Evolutionary conservation across 2,888 invertebrate genomes (phyloP), one percentile per base, ranked within the genome.

Genomic region (Agonum fuliginosum): DNA sequence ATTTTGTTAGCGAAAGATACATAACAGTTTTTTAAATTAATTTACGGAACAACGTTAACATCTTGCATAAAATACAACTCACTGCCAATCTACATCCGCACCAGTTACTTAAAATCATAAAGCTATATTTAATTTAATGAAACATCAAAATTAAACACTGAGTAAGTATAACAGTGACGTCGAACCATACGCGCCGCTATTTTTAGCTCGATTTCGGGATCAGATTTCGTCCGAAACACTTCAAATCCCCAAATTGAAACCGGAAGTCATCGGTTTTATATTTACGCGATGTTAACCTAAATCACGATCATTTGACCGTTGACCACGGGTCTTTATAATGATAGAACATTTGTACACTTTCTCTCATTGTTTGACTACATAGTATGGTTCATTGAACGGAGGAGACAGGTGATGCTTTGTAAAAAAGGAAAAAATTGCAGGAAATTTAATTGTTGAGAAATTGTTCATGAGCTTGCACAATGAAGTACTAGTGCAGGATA

Each of bases 61-160:
- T 41, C 41, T 14, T 2, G 41, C 41, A 41, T 41, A n/a, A 41
- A 51, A 51, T 51, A 22, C n/a, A 22, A n/a, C 24, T 51, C 5
- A 8, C 58, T 6, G 22, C 24, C 54, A 54, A 58, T 58, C 22
- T 48, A 17, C 46, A 46, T 46, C 17, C 46, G 30, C 17, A 30
- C 20, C 22, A 58, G 5, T 30, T 22, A 27, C 27, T 62, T 27
- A 30, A 62, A 62, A 62, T 58, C 65, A 74, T 74, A 74, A 73
- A 74, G 30, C 65, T 74, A 74, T 65, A 74, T 74, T 62, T 74
- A 74, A 46, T 74, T 74, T 65, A 74, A 65, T 65, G 51, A 71
- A 71, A 46, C 51, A 20, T 62, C 65, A 46, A 46, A 34, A 51
- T 72, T 54, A 72, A 19, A 19, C 34, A 20, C 24, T 54, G 72